Base-by-base conservation (phyloP, 2,888 invertebrate genomes). In the Drosophila koepferae region DNA sequence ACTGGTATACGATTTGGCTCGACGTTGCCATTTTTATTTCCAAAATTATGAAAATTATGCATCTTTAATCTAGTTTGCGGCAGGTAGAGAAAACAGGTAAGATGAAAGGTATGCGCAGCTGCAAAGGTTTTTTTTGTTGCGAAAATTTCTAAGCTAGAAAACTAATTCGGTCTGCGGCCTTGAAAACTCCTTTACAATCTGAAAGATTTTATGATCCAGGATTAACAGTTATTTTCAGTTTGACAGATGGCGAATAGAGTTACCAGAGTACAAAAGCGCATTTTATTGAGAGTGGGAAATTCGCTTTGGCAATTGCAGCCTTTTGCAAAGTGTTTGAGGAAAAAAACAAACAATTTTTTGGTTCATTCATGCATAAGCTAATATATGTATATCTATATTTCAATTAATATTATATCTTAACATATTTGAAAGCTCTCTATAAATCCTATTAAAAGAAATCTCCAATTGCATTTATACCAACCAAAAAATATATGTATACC, bases 221-320 rank as follows among this genome's bases (percentile, higher is more conserved):
- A 77, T 76, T 77, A 64, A 76, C 76, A 68, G 76, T 77, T 77
- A 76, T 38, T 64, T 51, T 18, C 28, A 3, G 18, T 58, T 58
- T 75, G 70, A 69, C 73, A 76, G 74, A 77, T 77, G 74, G 68
- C n/a, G 14, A 36, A 7, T 6, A 40, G 77, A 23, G 77, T 55
- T 75, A 51, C 18, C 66, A 51, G 10, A 23, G 20, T 0, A 3
- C 18, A 2, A 16, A 3, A 23, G 3, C 6, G 14, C 28, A 31
- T 23, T 60, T 18, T 9, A 36, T 8, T 16, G 2, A n/a, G 10
- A 14, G 16, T 14, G 16, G 16, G 10, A 58, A 20, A 34, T 14
- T 18, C 10, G 18, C 28, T 5, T 16, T 12, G 7, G 14, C 2
- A 6, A 16, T 3, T 12, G 31, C 18, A 18, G 20, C 49, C 31